Evolutionary conservation across 2,113 vertebrate genomes (phyloP).

Genomic region (Callionymus lyra): DNA sequence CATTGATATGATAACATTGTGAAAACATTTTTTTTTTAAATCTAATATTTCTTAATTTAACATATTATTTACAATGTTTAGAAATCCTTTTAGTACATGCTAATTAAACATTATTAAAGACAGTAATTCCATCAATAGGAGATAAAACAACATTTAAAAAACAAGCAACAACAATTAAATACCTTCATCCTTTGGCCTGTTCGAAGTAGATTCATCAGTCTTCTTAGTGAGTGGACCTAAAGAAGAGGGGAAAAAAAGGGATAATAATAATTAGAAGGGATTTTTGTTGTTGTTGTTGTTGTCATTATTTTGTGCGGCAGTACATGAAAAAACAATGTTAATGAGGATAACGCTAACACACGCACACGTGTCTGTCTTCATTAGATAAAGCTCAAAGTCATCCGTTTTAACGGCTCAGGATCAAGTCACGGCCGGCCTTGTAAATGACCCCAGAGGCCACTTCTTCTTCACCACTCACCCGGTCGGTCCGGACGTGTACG

Average conservation of each 20-base stretch:
- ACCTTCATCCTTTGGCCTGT: conserved; percentile 75
- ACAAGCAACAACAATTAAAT: conserved; percentile 42
- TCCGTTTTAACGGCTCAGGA: conserved; percentile 43
- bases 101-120: too few species aligned
- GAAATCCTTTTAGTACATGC: too few species aligned
- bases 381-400: conserved; percentile 34
- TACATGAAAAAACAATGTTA: conserved; percentile 19
- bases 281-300: conserved; percentile 9
- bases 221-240: conserved; percentile 88
- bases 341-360: conserved; percentile 5
- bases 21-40: too few species aligned
- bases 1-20: too few species aligned
- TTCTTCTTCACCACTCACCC: conserved; percentile 38
- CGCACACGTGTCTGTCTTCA: conserved; percentile 3
- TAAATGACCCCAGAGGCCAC: conserved; percentile 48
- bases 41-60: too few species aligned
- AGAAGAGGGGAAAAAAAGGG: conserved; percentile 40
- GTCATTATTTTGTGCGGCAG: conserved; percentile 20
- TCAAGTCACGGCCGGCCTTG: conserved; percentile 40
- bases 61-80: too few species aligned
- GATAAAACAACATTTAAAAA: conserved; percentile 42
- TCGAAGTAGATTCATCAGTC: conserved; percentile 70
- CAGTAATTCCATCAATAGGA: conserved; percentile 18
- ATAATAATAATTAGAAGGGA: too few species aligned
- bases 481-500: conserved; percentile 43